Conservation (phyloP, 1,140 invertebrate genomes). For the Laupala kohalensis region DNA sequence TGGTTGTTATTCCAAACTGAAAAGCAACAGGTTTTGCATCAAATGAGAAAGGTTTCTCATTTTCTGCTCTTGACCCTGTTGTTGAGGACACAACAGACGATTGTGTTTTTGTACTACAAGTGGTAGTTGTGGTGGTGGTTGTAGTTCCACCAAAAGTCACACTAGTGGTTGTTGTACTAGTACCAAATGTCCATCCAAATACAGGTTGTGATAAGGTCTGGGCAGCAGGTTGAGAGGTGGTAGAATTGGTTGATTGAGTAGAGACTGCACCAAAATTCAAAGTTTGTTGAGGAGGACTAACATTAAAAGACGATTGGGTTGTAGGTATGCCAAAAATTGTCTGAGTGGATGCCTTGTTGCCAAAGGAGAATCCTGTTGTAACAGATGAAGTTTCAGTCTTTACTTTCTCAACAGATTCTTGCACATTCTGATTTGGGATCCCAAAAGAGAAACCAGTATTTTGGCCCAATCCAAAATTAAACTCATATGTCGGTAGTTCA, state of each 20-base stretch:
- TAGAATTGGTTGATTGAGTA: too few relatives aligned
- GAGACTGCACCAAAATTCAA: too few relatives aligned
- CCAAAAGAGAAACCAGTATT: slow-evolving; percentile 25
- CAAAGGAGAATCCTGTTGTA: not conserved
- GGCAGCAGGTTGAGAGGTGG: not conserved
- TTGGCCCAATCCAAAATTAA: not conserved
- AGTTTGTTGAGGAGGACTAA: too few relatives aligned
- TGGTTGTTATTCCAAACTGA: not conserved
- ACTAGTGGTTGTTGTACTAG: not conserved
- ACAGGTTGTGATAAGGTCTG: not conserved
- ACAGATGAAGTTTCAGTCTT: not conserved
- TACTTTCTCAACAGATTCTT: not conserved
- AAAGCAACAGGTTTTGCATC: slow-evolving; percentile 4
- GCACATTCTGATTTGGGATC: slow-evolving; percentile 14
- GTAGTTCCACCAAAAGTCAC: not conserved
- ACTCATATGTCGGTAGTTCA: not conserved
- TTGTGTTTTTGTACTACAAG: slow-evolving; percentile 10
- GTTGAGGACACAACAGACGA: not conserved
- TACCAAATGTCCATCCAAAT: not conserved
- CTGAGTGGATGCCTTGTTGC: not conserved
- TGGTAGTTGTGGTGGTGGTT: slow-evolving; percentile 1
- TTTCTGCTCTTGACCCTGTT: not conserved
- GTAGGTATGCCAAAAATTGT: not conserved
- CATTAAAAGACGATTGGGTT: too few relatives aligned
- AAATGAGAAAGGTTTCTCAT: slow-evolving; percentile 1